Evolutionary conservation across 2,113 vertebrate species (phyloP).

Genomic region (Poeciliopsis occidentalis): DNA sequence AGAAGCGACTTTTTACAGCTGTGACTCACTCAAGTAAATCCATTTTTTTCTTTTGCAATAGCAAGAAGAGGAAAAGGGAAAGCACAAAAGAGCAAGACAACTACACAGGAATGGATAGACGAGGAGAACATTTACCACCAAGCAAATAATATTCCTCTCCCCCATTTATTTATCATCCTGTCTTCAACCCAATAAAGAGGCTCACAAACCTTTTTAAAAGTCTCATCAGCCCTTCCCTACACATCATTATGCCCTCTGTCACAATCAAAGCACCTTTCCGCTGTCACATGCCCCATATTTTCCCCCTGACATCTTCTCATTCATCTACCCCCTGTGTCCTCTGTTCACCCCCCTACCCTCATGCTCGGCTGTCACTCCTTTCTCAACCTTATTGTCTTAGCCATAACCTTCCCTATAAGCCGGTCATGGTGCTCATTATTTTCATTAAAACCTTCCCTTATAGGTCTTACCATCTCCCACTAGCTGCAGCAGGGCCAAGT

Average conservation of each 20-base stretch:
- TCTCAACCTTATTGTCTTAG: slow-evolving; percentile 35
- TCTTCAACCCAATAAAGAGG: slow-evolving; percentile 44
- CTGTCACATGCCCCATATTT: slow-evolving; percentile 22
- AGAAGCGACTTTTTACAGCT: slow-evolving; percentile 48
- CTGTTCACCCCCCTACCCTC: slow-evolving; percentile 12
- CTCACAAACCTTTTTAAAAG: slow-evolving; percentile 42
- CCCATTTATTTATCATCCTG: slow-evolving; percentile 22
- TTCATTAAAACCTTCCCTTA: slow-evolving; percentile 15
- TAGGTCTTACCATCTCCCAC: slow-evolving; percentile 88
- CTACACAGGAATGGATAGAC: no score
- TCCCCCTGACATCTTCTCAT: slow-evolving; percentile 45
- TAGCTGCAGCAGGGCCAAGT: slow-evolving; percentile 92
- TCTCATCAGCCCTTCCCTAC: slow-evolving; percentile 32
- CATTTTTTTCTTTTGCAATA: slow-evolving; percentile 16
- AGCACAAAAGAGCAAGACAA: slow-evolving; percentile 18
- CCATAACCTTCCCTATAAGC: slow-evolving; percentile 36
- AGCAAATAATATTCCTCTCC: slow-evolving; percentile 29
- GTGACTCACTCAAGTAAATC: slow-evolving; percentile 53
- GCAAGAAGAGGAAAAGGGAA: slow-evolving; percentile 20
- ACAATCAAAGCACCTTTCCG: slow-evolving; percentile 52
- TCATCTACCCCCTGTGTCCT: slow-evolving; percentile 53
- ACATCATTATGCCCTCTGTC: slow-evolving; percentile 48
- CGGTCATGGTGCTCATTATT: slow-evolving; percentile 53
- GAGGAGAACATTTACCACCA: slow-evolving; percentile 11
- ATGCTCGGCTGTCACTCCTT: neutral